Evolutionary conservation across 2,888 invertebrate genomes (phyloP).

Genomic region (Actias luna): DNA sequence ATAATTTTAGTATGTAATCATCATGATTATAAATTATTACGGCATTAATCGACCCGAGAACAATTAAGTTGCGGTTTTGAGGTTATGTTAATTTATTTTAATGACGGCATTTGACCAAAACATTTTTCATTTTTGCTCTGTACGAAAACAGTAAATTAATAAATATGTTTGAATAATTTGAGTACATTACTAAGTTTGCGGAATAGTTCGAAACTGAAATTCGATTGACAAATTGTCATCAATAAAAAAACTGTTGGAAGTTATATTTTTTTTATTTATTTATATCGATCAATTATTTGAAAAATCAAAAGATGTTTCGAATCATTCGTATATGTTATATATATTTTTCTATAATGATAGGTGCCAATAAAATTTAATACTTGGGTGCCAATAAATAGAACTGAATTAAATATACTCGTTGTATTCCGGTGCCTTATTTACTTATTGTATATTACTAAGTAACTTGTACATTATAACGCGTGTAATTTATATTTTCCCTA

Average conservation of each 20-base stretch:
- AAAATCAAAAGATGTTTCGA: background rate
- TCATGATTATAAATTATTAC: background rate
- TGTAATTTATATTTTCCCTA: slow-evolving; percentile 69
- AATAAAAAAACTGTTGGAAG: too few species aligned
- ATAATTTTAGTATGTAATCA: background rate
- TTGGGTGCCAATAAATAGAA: slow-evolving; percentile 21
- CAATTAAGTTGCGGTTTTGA: background rate
- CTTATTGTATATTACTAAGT: slow-evolving; percentile 25
- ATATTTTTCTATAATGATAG: background rate
- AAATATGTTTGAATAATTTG: too few species aligned
- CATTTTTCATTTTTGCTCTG: background rate
- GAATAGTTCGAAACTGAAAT: too few species aligned
- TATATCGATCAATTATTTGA: background rate
- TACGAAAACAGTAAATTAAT: too few species aligned
- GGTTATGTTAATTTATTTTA: background rate
- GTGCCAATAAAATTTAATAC: background rate
- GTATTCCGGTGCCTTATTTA: slow-evolving; percentile 21
- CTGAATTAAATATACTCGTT: slow-evolving; percentile 20
- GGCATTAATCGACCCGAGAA: background rate
- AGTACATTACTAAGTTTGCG: too few species aligned
- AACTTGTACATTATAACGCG: slow-evolving; percentile 22
- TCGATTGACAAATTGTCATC: too few species aligned
- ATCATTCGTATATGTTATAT: background rate
- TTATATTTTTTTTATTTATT: too few species aligned
- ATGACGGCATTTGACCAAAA: background rate